A percentile compares a stretch with the other conserved stretches of the same genome.
These are phyloP conservation scores for Synchiropus splendidus DNA, from an alignment of 2,113 vertebrate species.

Conservation along the genomic window DNA sequence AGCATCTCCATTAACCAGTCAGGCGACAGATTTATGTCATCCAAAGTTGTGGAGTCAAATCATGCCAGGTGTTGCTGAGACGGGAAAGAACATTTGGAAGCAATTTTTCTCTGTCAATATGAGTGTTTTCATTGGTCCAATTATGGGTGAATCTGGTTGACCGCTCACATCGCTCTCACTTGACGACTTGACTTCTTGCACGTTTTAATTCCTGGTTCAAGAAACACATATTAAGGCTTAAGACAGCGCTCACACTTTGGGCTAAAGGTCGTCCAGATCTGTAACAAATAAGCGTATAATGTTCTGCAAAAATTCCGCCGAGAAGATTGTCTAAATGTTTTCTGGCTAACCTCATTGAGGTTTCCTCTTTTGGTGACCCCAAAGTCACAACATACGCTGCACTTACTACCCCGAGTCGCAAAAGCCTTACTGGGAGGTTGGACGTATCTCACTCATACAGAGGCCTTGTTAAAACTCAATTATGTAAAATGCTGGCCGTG, in stretches of 20 bases:
- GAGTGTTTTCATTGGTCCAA: conserved; percentile 72
- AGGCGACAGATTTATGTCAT: too few species aligned
- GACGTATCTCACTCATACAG: conserved; percentile 30
- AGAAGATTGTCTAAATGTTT: conserved; percentile 34
- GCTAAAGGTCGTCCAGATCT: neutral
- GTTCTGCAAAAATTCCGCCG: conserved; percentile 20
- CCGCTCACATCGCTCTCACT: conserved; percentile 55
- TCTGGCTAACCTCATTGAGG: conserved; percentile 49
- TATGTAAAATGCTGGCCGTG: conserved; percentile 19
- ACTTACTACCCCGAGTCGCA: too few species aligned
- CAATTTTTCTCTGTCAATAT: conserved; percentile 71
- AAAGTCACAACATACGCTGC: conserved; percentile 38
- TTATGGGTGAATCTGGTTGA: conserved; percentile 71
- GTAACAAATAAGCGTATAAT: conserved; percentile 41
- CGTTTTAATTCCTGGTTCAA: conserved; percentile 4
- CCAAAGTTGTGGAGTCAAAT: conserved; percentile 26
- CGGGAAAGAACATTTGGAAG: conserved; percentile 67
- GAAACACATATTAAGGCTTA: neutral
- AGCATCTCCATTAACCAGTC: too few species aligned
- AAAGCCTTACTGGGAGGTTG: conserved; percentile 48
- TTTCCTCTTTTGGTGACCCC: conserved; percentile 55
- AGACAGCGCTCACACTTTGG: too few species aligned
- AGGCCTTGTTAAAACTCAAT: conserved; percentile 40
- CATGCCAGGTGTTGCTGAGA: conserved; percentile 48
- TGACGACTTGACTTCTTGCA: conserved; percentile 41